These are phyloP conservation scores for Myotis daubentonii DNA, from an alignment of 2,797 vertebrate genomes.

Conservation along the genomic window DNA sequence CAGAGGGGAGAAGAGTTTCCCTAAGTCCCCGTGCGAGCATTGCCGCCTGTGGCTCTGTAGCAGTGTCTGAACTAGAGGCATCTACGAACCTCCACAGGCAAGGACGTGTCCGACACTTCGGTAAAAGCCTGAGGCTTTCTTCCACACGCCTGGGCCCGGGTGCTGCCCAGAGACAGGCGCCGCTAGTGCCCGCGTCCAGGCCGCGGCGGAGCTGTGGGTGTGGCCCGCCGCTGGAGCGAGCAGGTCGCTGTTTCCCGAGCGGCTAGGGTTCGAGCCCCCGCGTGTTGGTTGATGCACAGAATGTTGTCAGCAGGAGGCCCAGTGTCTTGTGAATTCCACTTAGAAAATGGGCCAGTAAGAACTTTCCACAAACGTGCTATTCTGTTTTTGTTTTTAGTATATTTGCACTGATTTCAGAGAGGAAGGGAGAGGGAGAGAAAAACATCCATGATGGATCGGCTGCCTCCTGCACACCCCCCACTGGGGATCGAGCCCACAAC, in stretches of 20 bases:
- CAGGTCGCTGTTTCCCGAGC: rapidly evolving
- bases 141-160: neutral
- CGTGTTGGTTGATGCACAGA: neutral
- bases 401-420: too few relatives aligned
- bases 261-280: rapidly evolving
- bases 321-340: neutral
- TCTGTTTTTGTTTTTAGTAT: neutral
- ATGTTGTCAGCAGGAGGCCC: neutral
- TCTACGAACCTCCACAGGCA: neutral
- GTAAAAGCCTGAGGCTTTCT: neutral
- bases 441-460: too few relatives aligned
- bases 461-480: too few relatives aligned
- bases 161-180: too few relatives aligned
- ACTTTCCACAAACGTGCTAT: neutral
- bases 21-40: rapidly evolving
- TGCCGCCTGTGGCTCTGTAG: too few relatives aligned
- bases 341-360: neutral
- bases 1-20: neutral
- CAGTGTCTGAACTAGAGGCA: neutral
- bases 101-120: neutral
- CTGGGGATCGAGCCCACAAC: too few relatives aligned
- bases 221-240: too few relatives aligned
- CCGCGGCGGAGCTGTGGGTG: neutral
- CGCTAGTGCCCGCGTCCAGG: too few relatives aligned
- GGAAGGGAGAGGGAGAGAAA: too few relatives aligned